Conservation (phyloP, 2,888 invertebrate species). For the Epiperipatus broadwayi region DNA sequence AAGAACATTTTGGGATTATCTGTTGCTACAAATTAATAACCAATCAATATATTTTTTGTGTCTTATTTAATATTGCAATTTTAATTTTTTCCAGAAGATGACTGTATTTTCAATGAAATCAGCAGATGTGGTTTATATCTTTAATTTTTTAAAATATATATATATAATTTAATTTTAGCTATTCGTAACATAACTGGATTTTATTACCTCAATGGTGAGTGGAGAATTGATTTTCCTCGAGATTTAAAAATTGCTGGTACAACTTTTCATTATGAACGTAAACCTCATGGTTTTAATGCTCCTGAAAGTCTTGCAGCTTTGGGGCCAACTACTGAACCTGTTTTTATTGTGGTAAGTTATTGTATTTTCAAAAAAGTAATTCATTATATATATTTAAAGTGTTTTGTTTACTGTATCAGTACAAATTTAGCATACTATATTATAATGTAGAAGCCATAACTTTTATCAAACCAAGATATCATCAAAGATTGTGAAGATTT, state of each 20-base stretch:
- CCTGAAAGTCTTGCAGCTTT: conserved; percentile 62
- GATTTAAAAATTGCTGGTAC: conserved; percentile 58
- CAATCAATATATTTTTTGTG: no score
- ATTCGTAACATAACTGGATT: conserved; percentile 58
- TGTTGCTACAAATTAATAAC: no score
- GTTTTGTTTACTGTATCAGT: not conserved
- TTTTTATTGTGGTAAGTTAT: conserved; percentile 60
- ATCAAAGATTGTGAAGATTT: no score
- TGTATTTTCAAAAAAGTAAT: not conserved
- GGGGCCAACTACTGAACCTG: conserved; percentile 74
- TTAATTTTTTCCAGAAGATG: no score
- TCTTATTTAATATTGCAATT: no score
- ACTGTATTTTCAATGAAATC: no score
- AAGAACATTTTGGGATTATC: no score
- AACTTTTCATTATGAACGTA: conserved; percentile 68
- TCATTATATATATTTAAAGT: not conserved
- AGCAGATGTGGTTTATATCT: not conserved
- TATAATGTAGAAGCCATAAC: no score
- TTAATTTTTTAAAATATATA: conserved; percentile 10
- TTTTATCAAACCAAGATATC: no score
- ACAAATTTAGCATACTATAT: no score
- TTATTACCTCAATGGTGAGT: conserved; percentile 83
- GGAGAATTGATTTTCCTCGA: conserved; percentile 75
- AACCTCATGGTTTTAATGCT: conserved; percentile 55
- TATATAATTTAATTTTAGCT: conserved; percentile 38